Conservation (phyloP, 2,113 vertebrate species). For the Sylvietta virens region DNA sequence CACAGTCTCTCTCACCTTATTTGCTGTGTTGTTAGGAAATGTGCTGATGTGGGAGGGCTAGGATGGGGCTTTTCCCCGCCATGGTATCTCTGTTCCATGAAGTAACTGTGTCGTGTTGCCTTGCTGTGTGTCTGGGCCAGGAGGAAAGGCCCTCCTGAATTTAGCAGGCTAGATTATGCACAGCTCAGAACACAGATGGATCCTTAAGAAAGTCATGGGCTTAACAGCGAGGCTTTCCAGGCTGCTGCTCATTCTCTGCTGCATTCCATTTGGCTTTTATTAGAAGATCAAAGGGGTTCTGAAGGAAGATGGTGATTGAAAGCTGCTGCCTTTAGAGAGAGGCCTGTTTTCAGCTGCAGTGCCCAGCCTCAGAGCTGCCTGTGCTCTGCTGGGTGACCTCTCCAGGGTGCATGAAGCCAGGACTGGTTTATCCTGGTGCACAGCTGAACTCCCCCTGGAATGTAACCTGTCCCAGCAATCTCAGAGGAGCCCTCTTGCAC, state of each 20-base stretch:
- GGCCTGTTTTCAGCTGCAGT: background rate
- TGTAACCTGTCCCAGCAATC: background rate
- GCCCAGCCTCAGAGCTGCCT: background rate
- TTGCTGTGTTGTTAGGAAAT: background rate
- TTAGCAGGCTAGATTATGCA: background rate
- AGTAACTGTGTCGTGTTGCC: background rate
- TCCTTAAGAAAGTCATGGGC: background rate
- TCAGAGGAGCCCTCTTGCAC: background rate
- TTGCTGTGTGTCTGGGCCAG: background rate
- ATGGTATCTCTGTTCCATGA: background rate
- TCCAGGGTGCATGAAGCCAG: background rate
- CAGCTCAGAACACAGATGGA: background rate
- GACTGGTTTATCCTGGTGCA: background rate
- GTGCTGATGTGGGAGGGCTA: background rate
- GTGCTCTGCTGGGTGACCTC: background rate
- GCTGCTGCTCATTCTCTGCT: background rate
- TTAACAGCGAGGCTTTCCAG: background rate
- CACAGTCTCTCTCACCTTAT: background rate
- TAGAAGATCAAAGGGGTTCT: slow-evolving; percentile 29
- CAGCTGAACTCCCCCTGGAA: background rate
- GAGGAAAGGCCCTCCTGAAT: background rate
- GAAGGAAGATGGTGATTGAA: background rate
- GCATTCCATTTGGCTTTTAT: background rate
- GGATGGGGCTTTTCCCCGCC: background rate
- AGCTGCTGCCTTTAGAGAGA: background rate